Evolutionary conservation across 1,140 invertebrate genomes (phyloP).

Genomic region (Steinernema feltiae): DNA sequence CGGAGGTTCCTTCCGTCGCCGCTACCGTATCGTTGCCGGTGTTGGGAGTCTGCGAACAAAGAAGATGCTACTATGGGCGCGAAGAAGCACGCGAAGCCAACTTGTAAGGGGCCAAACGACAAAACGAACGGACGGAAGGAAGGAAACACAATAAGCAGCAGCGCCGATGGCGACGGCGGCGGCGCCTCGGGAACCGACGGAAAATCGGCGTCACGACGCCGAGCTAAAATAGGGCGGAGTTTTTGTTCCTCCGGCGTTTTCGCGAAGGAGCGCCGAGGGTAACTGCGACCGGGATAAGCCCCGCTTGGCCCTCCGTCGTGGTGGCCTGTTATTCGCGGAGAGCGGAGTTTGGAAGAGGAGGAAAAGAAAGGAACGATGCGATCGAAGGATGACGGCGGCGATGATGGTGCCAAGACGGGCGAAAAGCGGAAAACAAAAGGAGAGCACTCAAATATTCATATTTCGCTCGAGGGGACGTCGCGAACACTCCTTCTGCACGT

Average conservation of each 20-base stretch:
- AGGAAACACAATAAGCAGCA: constrained; percentile 12
- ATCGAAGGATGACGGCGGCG: neutral
- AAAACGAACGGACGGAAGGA: neutral
- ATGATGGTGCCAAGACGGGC: neutral
- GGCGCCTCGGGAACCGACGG: constrained; percentile 14
- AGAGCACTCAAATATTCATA: constrained; percentile 9
- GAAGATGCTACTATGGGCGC: neutral
- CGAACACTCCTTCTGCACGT: neutral
- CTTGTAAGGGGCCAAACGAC: neutral
- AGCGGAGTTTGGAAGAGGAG: neutral
- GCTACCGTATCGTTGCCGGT: too few relatives aligned
- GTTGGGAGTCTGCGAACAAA: too few relatives aligned
- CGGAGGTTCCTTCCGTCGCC: neutral
- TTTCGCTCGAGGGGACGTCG: neutral
- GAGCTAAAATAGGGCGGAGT: neutral
- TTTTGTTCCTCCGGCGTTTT: neutral
- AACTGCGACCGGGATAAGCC: neutral
- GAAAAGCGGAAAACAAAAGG: neutral
- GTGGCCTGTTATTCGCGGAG: neutral
- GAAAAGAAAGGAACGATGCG: neutral
- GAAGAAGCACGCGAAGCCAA: neutral
- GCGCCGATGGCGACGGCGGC: neutral
- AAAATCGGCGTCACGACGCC: neutral
- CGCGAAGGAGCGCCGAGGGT: neutral
- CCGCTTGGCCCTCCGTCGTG: neutral